Conservation (phyloP, 2,797 vertebrate species). For the Diplodus puntazzo region DNA sequence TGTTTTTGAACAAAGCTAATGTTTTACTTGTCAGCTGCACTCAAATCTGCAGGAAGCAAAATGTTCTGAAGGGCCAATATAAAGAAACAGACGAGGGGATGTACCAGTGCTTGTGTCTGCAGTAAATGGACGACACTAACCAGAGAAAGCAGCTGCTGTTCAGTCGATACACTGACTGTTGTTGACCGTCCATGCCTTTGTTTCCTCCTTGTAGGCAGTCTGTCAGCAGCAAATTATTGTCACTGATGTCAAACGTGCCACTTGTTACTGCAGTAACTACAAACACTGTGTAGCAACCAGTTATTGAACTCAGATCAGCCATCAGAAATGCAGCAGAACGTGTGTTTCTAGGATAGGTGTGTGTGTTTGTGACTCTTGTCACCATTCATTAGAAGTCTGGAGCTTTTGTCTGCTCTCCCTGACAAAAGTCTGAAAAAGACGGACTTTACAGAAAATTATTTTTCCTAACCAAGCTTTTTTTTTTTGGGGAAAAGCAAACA, state of each 20-base stretch:
- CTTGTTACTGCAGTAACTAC: background rate
- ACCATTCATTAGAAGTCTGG: background rate
- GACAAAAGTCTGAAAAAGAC: background rate
- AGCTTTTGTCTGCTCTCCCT: background rate
- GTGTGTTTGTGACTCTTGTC: background rate
- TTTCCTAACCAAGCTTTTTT: background rate
- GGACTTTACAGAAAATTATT: background rate
- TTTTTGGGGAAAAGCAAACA: background rate
- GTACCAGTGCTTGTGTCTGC: background rate
- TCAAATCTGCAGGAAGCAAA: constrained; percentile 4
- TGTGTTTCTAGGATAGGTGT: background rate
- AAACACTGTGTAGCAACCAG: background rate
- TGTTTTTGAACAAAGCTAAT: background rate
- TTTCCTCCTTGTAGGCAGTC: background rate
- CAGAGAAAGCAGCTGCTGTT: background rate
- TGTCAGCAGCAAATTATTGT: background rate
- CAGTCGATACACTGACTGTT: background rate
- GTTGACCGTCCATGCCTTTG: background rate
- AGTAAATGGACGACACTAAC: background rate
- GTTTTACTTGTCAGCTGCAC: background rate
- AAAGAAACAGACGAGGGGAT: background rate
- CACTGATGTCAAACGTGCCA: background rate
- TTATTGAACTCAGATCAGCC: background rate
- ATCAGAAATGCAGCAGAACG: background rate
- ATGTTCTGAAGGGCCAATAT: background rate